Evolutionary conservation across 2,888 invertebrate genomes (phyloP), one percentile per base, ranked within the genome.

Genomic region (Apoderus coryli): DNA sequence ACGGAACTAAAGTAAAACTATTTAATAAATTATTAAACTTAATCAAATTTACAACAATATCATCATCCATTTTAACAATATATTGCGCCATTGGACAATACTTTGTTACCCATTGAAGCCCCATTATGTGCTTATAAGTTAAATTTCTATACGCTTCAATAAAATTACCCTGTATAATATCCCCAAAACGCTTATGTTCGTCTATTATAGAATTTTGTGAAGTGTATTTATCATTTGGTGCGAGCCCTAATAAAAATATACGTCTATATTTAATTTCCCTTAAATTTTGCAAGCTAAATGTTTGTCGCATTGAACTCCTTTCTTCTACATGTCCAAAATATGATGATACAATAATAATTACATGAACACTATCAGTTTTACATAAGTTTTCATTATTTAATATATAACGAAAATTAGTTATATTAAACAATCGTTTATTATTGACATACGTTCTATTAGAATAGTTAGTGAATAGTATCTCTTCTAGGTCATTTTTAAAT

Each of bases 121-220:
- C 84, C 81, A 84, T 82, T 0, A 78, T 52, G 47, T 85, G 82
- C 55, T 85, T 85, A 44, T 74, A 74, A 3, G 81, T 82, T n/a
- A 85, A 56, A 54, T 85, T 84, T 45, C 69, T 65, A 45, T 85
- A 85, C 25, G 76, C 71, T 57, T 85, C 85, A 2, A 61, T 34
- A 48, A 85, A 85, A 44, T 72, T 71, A 4, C 82, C 82, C 59
- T 82, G 81, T 7, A 84, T 50, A 11, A 84, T 60, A 45, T 84
- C 84, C 3, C 66, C 63, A 53, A 71, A 77, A 27, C 64, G 59
- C 14, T 58, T 46, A 37, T 67, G 69, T 51, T 85, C 84, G 46
- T 72, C 60, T 22, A 55, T 43, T 31, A 80, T 51, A 12, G 71
- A 65, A 4, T 56, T 49, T 54, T 78, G 76, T 7, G 57, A 60